phyloP scores from a whole-genome alignment of 2,797 vertebrate genomes.

The Hoplostethus mediterraneus region DNA sequence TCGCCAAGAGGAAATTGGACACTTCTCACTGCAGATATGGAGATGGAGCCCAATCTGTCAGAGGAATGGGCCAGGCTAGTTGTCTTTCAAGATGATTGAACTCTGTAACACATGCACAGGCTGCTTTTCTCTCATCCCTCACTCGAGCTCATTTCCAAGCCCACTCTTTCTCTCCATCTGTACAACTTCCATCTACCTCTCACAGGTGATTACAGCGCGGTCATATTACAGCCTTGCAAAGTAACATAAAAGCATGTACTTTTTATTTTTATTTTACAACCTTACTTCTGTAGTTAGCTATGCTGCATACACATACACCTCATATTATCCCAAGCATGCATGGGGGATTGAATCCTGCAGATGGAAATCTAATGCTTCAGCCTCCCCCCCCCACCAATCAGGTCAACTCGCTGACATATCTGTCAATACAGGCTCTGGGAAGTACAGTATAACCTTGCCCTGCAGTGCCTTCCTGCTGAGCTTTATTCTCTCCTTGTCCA shows the following conservation, averaged over 20 bases:
- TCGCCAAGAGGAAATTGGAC: slow-evolving; percentile 67
- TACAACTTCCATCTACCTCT: slow-evolving; percentile 47
- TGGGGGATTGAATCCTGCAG: slow-evolving; percentile 32
- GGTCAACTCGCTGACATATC: slow-evolving; percentile 69
- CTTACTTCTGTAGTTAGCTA: slow-evolving; percentile 13
- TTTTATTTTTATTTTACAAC: slow-evolving; percentile 15
- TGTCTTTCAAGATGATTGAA: slow-evolving; percentile 71
- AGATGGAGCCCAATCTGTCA: slow-evolving; percentile 61
- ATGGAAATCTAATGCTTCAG: slow-evolving; percentile 59
- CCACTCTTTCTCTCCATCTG: slow-evolving; percentile 36
- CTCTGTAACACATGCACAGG: slow-evolving; percentile 33
- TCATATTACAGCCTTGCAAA: slow-evolving; percentile 27
- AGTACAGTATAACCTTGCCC: slow-evolving; percentile 59
- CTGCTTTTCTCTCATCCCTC: slow-evolving; percentile 37
- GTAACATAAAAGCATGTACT: slow-evolving; percentile 24
- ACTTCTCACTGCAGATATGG: slow-evolving; percentile 62
- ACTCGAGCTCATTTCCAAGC: slow-evolving; percentile 42
- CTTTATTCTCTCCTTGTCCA: slow-evolving; percentile 37
- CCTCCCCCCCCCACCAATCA: slow-evolving; percentile 45
- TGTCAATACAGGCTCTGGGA: slow-evolving; percentile 65
- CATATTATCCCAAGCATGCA: slow-evolving; percentile 9
- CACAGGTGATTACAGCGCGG: slow-evolving; percentile 40
- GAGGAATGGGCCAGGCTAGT: slow-evolving; percentile 50
- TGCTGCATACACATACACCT: background rate
- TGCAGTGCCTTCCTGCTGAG: slow-evolving; percentile 28